A percentile compares a stretch with the other conserved stretches of the same genome.
These are phyloP conservation scores for Phragmatobia fuliginosa DNA, from an alignment of 2,888 invertebrate genomes.

Conservation along the genomic window DNA sequence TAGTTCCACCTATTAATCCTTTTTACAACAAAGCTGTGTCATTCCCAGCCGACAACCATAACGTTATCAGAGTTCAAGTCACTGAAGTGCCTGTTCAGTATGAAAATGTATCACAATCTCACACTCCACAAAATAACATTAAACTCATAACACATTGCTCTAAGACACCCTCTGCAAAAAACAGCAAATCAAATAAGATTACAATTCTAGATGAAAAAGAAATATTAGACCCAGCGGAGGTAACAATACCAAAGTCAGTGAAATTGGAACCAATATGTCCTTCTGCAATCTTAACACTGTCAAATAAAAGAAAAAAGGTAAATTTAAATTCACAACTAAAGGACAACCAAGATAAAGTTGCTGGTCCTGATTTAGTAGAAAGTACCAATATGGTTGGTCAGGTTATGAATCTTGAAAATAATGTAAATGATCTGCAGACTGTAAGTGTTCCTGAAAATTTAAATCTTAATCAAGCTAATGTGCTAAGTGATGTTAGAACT, in stretches of 20 bases:
- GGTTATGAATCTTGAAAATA: background rate
- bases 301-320: slow-evolving; percentile 44
- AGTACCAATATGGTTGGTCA: background rate
- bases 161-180: slow-evolving; percentile 9
- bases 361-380: background rate
- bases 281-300: slow-evolving; percentile 57
- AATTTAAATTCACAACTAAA: slow-evolving; percentile 16
- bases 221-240: slow-evolving; percentile 58
- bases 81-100: slow-evolving; percentile 12
- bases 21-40: slow-evolving; percentile 16
- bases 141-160: slow-evolving; percentile 13
- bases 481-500: background rate
- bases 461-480: background rate
- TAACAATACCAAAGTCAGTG: slow-evolving; percentile 15
- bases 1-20: slow-evolving; percentile 9
- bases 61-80: slow-evolving; percentile 9
- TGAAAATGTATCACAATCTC: background rate
- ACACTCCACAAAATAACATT: slow-evolving; percentile 2
- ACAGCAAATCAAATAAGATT: slow-evolving; percentile 55
- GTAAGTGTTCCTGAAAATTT: background rate
- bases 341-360: background rate
- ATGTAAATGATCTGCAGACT: background rate
- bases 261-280: slow-evolving; percentile 66
- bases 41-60: background rate
- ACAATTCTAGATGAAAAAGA: slow-evolving; percentile 74